Evolutionary conservation across 1,140 invertebrate species (phyloP), one percentile per base, ranked within the genome.

Genomic region (Nilaparvata lugens): DNA sequence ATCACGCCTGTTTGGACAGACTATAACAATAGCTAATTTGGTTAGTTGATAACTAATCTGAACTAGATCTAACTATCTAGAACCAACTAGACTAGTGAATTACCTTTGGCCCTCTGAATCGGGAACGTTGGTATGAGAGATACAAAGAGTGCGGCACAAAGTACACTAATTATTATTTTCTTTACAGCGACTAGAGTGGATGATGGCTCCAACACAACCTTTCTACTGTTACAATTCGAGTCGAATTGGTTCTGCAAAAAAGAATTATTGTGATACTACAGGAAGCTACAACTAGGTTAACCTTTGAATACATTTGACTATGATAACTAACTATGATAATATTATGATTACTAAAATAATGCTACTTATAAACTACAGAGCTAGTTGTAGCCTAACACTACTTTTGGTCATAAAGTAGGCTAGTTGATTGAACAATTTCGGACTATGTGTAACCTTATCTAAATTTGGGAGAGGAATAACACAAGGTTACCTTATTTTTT

Each of bases 71-170:
- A n/a, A n/a, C n/a, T n/a, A n/a, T n/a, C n/a, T n/a, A n/a, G n/a
- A n/a, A n/a, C n/a, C 53, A 9, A 31, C 16, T 31, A 19, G 6
- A 60, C 7, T 7, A 31, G 45, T 18, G 45, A 53, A 14, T 63
- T 69, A 82, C 81, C 79, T 78, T 85, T 86, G 25, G 87, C 67
- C 66, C 73, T 73, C 61, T 78, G 72, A 35, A 88, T 81, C 0
- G 83, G 79, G 73, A 85, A 88, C 40, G 74, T 70, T 43, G 86
- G 81, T 42, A 82, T 72, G 61, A 85, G 74, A 59, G 77, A 75
- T 53, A 88, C 75, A 64, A 87, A 83, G 54, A 88, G 72, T 18
- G 84, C 67, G 13, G 85, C 87, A 69, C 83, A 87, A 14, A 81
- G 65, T 21, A 85, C 65, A 66, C 83, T 84, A 14, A 79, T 71